Evolutionary conservation across 1,140 invertebrate genomes (phyloP).

Genomic region (Capitella teleta): DNA sequence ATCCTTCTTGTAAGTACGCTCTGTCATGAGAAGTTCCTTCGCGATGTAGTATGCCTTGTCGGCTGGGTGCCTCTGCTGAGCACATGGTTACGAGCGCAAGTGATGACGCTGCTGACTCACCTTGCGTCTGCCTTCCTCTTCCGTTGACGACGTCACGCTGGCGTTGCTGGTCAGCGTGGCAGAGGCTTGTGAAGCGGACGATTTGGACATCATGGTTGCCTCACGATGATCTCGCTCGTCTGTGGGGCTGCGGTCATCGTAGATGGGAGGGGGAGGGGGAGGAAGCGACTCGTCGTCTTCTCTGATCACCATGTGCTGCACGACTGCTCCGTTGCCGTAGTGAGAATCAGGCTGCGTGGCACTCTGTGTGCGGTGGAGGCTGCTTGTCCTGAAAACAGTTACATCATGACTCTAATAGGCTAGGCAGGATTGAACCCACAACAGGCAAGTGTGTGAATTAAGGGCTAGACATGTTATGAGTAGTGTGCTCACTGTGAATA

Average conservation of each 20-base stretch:
- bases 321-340: not conserved
- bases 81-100: not conserved
- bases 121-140: conserved; percentile 12
- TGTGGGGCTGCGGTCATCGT: conserved; percentile 9
- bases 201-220: not conserved
- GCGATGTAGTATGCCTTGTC: conserved; percentile 84
- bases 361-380: conserved; percentile 1
- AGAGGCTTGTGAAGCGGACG: not conserved
- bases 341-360: conserved; percentile 1
- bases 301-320: not conserved
- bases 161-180: conserved; percentile 3
- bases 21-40: conserved; percentile 90
- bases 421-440: too few relatives aligned
- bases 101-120: not conserved
- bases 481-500: too few relatives aligned
- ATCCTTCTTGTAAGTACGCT: conserved; percentile 88
- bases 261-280: conserved; percentile 25
- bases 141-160: not conserved
- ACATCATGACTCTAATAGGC: too few relatives aligned
- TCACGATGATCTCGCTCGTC: conserved; percentile 1
- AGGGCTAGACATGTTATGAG: too few relatives aligned
- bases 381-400: too few relatives aligned
- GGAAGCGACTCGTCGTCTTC: conserved; percentile 17
- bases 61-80: conserved; percentile 45
- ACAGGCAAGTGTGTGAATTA: too few relatives aligned